Percentiles rank a stretch among this genome's conserved stretches.
Evolutionary conservation across 2,888 invertebrate genomes (phyloP).

Genomic region (Cryptocheilus praepositus): DNA sequence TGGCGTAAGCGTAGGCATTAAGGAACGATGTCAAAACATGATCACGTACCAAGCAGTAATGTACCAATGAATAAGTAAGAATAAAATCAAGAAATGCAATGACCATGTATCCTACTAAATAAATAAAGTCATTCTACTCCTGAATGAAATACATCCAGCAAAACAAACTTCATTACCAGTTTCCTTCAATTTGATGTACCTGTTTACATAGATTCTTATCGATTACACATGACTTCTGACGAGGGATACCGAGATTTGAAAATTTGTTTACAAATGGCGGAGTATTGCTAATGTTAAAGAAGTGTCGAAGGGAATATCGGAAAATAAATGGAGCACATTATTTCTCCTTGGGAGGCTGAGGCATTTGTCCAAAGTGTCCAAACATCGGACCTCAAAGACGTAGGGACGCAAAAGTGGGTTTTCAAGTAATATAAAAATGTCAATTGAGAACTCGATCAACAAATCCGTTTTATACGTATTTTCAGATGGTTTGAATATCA

Average conservation of each 20-base stretch:
- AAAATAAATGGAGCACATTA: constrained; percentile 71
- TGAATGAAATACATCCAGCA: no score
- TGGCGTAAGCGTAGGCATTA: background rate
- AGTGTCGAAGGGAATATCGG: constrained; percentile 21
- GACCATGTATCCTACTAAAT: no score
- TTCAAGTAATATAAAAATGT: background rate
- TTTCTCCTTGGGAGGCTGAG: constrained; percentile 84
- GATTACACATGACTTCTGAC: constrained; percentile 6
- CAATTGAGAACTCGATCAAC: background rate
- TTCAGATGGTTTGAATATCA: constrained; percentile 88
- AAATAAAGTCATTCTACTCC: no score
- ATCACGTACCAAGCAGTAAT: no score
- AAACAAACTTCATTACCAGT: no score
- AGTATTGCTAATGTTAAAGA: constrained; percentile 10
- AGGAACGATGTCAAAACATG: background rate
- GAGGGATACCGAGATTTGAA: constrained; percentile 27
- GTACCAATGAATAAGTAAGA: background rate
- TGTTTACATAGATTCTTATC: no score
- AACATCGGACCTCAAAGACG: constrained; percentile 80
- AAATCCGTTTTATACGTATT: background rate
- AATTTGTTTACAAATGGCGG: constrained; percentile 67
- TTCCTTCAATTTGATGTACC: no score
- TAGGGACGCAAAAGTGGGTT: constrained; percentile 80
- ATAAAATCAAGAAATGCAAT: no score
- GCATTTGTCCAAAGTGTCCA: constrained; percentile 84